Conservation (phyloP, 2,888 invertebrate genomes). For the Phoenoteleia sp. region DNA sequence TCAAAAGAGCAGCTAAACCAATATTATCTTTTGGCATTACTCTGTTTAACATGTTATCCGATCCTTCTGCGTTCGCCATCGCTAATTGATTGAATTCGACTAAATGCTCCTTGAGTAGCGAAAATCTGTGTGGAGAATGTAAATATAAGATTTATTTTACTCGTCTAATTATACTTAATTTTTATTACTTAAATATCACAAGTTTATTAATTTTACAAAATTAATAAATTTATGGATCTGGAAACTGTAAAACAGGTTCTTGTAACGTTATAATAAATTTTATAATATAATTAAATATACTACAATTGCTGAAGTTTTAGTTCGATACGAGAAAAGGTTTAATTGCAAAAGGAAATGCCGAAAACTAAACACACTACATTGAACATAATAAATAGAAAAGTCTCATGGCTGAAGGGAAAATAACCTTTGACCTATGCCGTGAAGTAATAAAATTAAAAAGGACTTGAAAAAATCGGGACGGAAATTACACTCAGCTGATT, state of each 20-base stretch:
- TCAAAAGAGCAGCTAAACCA: conserved; percentile 97
- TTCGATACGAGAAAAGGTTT: no score
- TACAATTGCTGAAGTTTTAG: no score
- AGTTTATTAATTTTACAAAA: no score
- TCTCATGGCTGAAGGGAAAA: conserved; percentile 9
- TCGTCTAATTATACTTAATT: no score
- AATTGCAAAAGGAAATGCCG: not conserved
- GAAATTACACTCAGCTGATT: conserved; percentile 79
- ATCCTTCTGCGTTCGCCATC: conserved; percentile 99
- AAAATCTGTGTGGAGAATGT: conserved; percentile 92
- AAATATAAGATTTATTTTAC: no score
- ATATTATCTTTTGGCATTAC: conserved; percentile 99
- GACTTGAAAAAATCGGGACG: conserved; percentile 59
- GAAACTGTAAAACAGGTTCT: no score
- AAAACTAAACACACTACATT: not conserved
- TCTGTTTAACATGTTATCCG: conserved; percentile 99
- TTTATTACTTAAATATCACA: no score
- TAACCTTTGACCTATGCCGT: conserved; percentile 28
- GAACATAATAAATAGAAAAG: conserved; percentile 60
- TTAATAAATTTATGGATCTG: no score
- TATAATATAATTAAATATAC: no score
- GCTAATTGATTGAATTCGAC: conserved; percentile 99
- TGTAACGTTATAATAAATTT: no score
- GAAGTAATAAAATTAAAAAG: conserved; percentile 55
- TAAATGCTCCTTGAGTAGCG: conserved; percentile 97